Conservation (phyloP, 2,113 vertebrate genomes). For the Hystrix brachyura region DNA sequence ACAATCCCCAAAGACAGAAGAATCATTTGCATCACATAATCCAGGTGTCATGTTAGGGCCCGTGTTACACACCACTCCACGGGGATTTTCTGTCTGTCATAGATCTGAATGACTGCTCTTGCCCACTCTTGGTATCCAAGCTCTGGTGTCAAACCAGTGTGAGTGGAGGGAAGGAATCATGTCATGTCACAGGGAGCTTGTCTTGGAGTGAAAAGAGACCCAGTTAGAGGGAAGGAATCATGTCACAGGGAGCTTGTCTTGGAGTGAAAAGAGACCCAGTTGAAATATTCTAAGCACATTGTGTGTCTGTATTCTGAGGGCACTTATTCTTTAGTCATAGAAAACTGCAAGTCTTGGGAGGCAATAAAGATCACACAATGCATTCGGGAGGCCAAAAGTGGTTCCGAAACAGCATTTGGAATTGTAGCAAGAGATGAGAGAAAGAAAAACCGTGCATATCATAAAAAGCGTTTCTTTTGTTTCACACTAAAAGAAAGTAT, state of each 20-base stretch:
- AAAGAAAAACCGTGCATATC: not conserved
- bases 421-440: not conserved
- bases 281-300: not conserved
- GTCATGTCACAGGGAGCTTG: not conserved
- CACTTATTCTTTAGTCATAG: not conserved
- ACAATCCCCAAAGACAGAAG: not conserved
- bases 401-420: not conserved
- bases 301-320: not conserved
- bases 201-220: not conserved
- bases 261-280: not conserved
- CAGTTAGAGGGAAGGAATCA: not conserved
- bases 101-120: not conserved
- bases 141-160: not conserved
- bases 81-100: not conserved
- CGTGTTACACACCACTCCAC: not conserved
- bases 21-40: not conserved
- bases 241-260: not conserved
- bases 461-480: not conserved
- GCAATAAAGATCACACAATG: not conserved
- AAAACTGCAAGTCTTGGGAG: not conserved
- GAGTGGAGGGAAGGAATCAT: not conserved
- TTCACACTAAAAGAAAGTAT: slow-evolving; percentile 3
- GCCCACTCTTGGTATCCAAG: not conserved
- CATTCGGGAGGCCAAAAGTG: not conserved
- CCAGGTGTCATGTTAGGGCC: not conserved